Base-by-base conservation (phyloP, 2,888 invertebrate genomes). In the Agrilus mali region DNA sequence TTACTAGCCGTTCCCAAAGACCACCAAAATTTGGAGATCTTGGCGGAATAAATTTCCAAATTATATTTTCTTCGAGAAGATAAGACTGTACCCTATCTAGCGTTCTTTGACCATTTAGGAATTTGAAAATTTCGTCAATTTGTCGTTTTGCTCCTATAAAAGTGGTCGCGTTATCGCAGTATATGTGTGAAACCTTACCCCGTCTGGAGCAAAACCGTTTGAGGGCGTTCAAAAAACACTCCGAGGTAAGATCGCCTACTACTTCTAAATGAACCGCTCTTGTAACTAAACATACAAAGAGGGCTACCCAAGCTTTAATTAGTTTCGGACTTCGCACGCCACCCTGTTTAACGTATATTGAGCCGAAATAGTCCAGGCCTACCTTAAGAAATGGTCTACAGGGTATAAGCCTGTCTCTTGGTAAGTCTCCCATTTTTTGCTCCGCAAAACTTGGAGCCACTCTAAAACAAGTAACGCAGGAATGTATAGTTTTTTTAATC, bases 141-240 rank as follows among this genome's bases (percentile, higher is more conserved):
- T 16, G 14, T 16, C 14, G 17, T 27, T 47, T 47, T 1, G 60
- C 59, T 5, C 58, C 60, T 2, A 59, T 50, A 40, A 60, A 63
- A 40, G 61, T 64, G 2, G 56, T 56, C 4, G 56, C 59, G 22
- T 58, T 58, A 40, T 64, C 63, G 3, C 55, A 56, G 33, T 50
- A 55, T 0, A 63, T 46, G 3, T 56, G 43, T 7, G 41, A 20
- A 1, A 53, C 52, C 4, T 48, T 27, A 2, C 60, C 61, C 40
- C 59, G 33, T 17, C 58, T 20, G 1, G 56, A 45, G 0, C 57
- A 43, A 40, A 62, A 62, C 37, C 60, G 41, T 10, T 55, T 44
- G 4, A 60, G 43, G 1, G 58, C 48, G 0, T 56, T 54, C 2
- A 62, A 20, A 41, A 63, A 62, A 0, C 53, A 49, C 27, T 57